These are phyloP conservation scores for Caenorhabditis remanei DNA, from an alignment of 1,140 invertebrate genomes.

Conservation along the genomic window DNA sequence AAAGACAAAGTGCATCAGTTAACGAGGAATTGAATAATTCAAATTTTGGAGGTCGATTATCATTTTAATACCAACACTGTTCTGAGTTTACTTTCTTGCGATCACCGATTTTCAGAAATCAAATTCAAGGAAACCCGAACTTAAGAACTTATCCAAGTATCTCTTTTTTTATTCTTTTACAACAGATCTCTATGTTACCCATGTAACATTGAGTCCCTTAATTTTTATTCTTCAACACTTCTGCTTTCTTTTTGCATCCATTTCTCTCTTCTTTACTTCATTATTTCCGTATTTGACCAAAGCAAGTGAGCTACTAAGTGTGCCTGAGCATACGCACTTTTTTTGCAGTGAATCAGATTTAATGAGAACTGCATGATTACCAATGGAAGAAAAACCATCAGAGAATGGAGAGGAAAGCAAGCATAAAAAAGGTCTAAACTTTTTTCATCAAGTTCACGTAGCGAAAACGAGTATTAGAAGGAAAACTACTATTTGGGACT, in stretches of 20 bases:
- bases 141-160: no score
- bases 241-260: neutral
- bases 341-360: conserved; percentile 47
- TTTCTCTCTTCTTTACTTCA: neutral
- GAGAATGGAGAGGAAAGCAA: neutral
- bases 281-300: neutral
- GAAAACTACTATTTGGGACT: neutral
- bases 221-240: neutral
- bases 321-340: neutral
- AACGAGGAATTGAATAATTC: no score
- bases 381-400: neutral
- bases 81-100: no score
- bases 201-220: no score
- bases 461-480: neutral
- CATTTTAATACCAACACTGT: no score
- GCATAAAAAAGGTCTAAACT: neutral
- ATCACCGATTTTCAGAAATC: no score
- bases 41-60: no score
- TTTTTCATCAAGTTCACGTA: conserved; percentile 14
- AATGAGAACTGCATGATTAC: conserved; percentile 38
- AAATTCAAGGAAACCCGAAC: no score
- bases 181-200: no score
- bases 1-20: no score
- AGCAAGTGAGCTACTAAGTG: no score
- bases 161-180: no score